Base-by-base conservation (phyloP, 2,888 invertebrate species). In the Pseudeuparius sepicola region DNA sequence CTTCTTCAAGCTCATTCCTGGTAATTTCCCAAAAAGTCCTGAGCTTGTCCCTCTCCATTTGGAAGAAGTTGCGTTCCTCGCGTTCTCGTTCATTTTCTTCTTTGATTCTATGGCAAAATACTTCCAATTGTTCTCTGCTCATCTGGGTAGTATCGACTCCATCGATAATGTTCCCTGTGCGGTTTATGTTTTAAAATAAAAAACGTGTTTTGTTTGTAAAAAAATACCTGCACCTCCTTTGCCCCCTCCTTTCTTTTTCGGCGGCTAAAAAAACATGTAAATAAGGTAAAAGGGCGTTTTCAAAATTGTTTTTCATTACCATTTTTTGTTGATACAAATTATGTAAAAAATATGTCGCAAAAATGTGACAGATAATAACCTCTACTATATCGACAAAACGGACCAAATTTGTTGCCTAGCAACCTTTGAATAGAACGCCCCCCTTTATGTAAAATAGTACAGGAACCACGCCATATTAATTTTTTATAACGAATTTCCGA, bases 1-100 rank as follows among this genome's bases (percentile, higher is more conserved):
- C 75, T 65, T 90, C 87, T 53, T 92, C 88, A 24, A 93, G 64
- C 56, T 94, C 88, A 49, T 84, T 78, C 46, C 87, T 75, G 0
- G 92, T 86, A 34, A 94, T 90, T 63, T 94, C 93, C 94, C 94
- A 96, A 59, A 92, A 93, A 3, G 88, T 88, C 47, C 89, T 74
- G 10, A 94, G 71, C 64, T 93, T 93, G 59, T 94, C 94, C 47
- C 94, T 70, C 65, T 96, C 96, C 51, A 94, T 61, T 63, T 94
- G 94, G 53, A 92, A 94, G 59, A 84, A 94, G 61, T 94, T 94
- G 34, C 96, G 67, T 61, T 96, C 94, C 61, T 94, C 94, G 51
- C 94, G 70, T 61, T 96, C 94, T 37, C 87, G 75, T 55, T 94
- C 93, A 57, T 93, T 70, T 66, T 94, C 92, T 55, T 88, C 88